Evolutionary conservation across 2,113 vertebrate species (phyloP).

Genomic region (Prinia subflava): DNA sequence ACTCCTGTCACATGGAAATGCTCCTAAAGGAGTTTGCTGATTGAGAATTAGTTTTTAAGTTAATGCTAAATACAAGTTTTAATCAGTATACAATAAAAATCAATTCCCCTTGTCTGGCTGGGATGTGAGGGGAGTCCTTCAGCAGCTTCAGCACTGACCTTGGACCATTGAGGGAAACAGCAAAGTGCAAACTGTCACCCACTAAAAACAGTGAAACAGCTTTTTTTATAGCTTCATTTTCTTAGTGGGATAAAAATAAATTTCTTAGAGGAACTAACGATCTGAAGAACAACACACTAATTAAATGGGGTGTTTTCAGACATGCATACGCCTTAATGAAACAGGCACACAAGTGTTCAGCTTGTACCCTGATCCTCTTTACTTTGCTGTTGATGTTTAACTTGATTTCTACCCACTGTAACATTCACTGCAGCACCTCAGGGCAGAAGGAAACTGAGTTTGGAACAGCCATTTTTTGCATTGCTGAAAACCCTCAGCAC

Average conservation of each 20-base stretch:
- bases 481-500: neutral
- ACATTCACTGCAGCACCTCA: neutral
- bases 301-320: neutral
- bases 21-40: neutral
- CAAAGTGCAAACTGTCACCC: neutral
- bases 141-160: neutral
- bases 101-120: neutral
- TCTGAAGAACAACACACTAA: neutral
- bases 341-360: neutral
- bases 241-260: neutral
- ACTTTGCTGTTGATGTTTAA: neutral
- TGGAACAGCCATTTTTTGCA: neutral
- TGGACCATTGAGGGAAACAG: neutral
- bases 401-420: neutral
- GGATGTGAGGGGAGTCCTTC: neutral
- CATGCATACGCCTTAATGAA: neutral
- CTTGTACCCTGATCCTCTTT: neutral
- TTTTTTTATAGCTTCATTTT: neutral
- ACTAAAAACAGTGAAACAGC: neutral
- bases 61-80: neutral
- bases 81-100: neutral
- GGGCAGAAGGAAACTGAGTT: neutral
- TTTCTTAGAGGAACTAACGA: neutral
- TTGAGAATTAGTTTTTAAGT: neutral
- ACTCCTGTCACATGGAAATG: neutral